Evolutionary conservation across 2,797 vertebrate species (phyloP).

Genomic region (Lagodon rhomboides): DNA sequence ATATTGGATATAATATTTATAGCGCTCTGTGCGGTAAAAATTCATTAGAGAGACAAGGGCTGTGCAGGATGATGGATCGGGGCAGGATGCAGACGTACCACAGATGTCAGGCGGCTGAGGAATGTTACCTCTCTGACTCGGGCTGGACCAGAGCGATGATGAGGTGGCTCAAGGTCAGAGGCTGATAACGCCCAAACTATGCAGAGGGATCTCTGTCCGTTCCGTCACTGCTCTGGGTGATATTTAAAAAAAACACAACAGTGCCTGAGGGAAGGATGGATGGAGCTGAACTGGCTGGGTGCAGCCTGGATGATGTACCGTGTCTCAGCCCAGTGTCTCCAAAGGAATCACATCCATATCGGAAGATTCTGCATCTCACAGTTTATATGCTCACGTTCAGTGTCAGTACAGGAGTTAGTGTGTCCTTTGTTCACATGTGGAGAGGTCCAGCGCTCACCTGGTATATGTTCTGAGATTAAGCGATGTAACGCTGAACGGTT

Average conservation of each 20-base stretch:
- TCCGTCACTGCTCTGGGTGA: not conserved
- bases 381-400: not conserved
- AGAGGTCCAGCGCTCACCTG: no score
- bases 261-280: not conserved
- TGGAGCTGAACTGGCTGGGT: not conserved
- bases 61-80: conserved; percentile 59
- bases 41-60: conserved; percentile 52
- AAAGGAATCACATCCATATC: not conserved
- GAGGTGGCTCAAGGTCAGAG: conserved; percentile 38
- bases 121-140: conserved; percentile 25
- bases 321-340: not conserved
- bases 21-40: conserved; percentile 43
- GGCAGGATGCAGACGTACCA: conserved; percentile 44
- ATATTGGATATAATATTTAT: conserved; percentile 55
- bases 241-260: not conserved
- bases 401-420: not conserved
- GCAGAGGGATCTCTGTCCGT: not conserved
- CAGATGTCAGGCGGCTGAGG: conserved; percentile 30
- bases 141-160: conserved; percentile 25
- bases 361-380: not conserved
- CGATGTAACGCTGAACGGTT: no score
- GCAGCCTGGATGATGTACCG: not conserved
- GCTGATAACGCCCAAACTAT: conserved; percentile 22
- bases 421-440: not conserved
- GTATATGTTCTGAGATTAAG: no score